Base-by-base conservation (phyloP, 2,113 vertebrate genomes). In the Brachyistius frenatus region DNA sequence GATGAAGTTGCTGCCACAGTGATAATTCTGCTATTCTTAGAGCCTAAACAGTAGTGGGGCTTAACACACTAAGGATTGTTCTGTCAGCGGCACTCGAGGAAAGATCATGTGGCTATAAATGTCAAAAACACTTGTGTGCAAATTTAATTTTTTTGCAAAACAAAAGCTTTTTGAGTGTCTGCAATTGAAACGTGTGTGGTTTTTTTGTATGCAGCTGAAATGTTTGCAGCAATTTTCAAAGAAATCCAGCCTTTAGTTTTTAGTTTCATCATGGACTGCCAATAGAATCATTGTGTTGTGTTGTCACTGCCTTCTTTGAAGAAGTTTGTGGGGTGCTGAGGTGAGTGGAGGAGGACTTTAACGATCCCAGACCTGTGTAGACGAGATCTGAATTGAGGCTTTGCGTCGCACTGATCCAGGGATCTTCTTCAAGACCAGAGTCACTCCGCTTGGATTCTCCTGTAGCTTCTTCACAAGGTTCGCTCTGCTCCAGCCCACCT, bases 401-500 rank as follows among this genome's bases (percentile, higher is more conserved):
- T 68, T 88, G 46, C 30, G 78, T 44, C 56, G 74, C n/a, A 78
- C 57, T 7, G 87, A 91, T 1, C 75, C 76, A 0, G 96, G 95
- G 41, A 97, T 83, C 90, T 96, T 99, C 93, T 96, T 99, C 73
- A 99, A 90, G 78, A 99, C 91, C 76, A 99, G 83, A 0, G 93
- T 95, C 81, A 96, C 94, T 1, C 84, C 87, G 0, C 44, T 89
- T 0, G 91, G 90, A 64, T 95, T 95, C 90, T 96, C 96, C 53
- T 84, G 92, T 16, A 99, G 94, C 91, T 98, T 97, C 83, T 90
- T 94, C 3, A 89, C 86, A 66, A 98, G 90, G 67, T 94, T 99
- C 54, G 63, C 50, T 1, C 83, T 93, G 47, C 96, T 96, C 98
- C 98, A 99, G 58, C 97, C 98, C 88, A 99, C 97, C 98, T 99